Percentiles rank a stretch among this genome's conserved stretches.
phyloP scores from a whole-genome alignment of 2,888 invertebrate genomes.

The Melikaiella ostensackeni region DNA sequence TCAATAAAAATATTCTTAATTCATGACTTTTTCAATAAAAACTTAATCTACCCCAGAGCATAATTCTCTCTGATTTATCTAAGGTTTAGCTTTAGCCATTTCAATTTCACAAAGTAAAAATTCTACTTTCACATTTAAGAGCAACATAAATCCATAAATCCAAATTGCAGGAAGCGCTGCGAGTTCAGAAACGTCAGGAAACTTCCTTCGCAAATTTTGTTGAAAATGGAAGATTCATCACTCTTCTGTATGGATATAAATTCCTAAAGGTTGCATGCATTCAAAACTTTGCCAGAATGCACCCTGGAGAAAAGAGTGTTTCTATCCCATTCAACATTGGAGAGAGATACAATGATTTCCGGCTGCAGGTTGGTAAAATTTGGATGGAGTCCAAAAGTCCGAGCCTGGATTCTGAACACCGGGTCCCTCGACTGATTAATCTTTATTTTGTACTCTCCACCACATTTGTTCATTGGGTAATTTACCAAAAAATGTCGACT shows the following conservation, averaged over 20 bases:
- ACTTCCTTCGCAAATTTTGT: slow-evolving; percentile 5
- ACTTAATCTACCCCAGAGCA: fast-evolving
- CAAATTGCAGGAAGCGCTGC: slow-evolving; percentile 4
- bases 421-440: slow-evolving; percentile 1
- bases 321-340: background rate
- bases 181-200: background rate
- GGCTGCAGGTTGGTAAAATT: slow-evolving; percentile 20
- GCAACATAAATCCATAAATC: slow-evolving; percentile 14
- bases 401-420: slow-evolving; percentile 7
- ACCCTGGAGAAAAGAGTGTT: background rate
- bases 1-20: too few relatives aligned
- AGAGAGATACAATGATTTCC: slow-evolving; percentile 9
- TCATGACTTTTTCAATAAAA: background rate
- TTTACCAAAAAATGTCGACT: background rate
- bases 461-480: background rate
- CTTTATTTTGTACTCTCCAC: background rate
- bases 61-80: background rate
- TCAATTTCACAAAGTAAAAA: slow-evolving; percentile 7
- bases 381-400: slow-evolving; percentile 23
- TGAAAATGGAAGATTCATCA: slow-evolving; percentile 29
- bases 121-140: background rate
- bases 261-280: background rate
- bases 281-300: slow-evolving; percentile 8
- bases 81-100: background rate
- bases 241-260: slow-evolving; percentile 4